Base-by-base conservation (phyloP, 1,140 invertebrate species). In the Zaprionus taronus region DNA sequence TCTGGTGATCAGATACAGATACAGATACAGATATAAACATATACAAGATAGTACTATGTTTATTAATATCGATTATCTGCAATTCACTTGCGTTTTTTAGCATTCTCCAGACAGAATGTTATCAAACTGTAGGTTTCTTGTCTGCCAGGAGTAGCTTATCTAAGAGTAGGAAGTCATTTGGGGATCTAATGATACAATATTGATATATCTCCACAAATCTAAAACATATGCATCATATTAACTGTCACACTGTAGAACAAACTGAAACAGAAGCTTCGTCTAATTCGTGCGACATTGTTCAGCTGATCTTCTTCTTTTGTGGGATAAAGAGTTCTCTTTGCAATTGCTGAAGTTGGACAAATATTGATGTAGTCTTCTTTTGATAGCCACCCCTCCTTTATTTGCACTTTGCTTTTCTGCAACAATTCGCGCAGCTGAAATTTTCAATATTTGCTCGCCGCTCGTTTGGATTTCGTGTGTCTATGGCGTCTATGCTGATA, bases 1-100 rank as follows among this genome's bases (percentile, higher is more conserved):
- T 62, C 53, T 81, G 79, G 53, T 20, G 26, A 20, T 15, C 31
- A 28, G 51, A 20, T 55, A 14, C n/a, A 44, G 57, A 77, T 66
- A 78, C 31, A 28, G 51, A 20, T 55, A 14, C n/a, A 44, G 57
- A 77, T 66, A 78, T 20, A 15, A 17, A 47, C 31, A 34, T 11
- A 9, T 2, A 9, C 5, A 44, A 17, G n/a, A 2, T n/a, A n/a
- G n/a, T n/a, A 7, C 15, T 44, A n/a, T 44, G 2, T 44, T 41
- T 61, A 20, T 17, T 4, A 7, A 22, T 47, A 57, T 20, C 9
- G 9, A 49, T 49, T 12, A 17, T 41, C 38, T n/a, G 12, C 38
- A 41, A 9, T 34, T 34, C 9, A n/a, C n/a, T 9, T n/a, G 15
- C 14, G 14, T 6, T 41, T 0, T 41, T n/a, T 41, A n/a, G 2